These are phyloP conservation scores for Psittacula cyanocephala DNA, from an alignment of 2,113 vertebrate genomes.

Conservation along the genomic window DNA sequence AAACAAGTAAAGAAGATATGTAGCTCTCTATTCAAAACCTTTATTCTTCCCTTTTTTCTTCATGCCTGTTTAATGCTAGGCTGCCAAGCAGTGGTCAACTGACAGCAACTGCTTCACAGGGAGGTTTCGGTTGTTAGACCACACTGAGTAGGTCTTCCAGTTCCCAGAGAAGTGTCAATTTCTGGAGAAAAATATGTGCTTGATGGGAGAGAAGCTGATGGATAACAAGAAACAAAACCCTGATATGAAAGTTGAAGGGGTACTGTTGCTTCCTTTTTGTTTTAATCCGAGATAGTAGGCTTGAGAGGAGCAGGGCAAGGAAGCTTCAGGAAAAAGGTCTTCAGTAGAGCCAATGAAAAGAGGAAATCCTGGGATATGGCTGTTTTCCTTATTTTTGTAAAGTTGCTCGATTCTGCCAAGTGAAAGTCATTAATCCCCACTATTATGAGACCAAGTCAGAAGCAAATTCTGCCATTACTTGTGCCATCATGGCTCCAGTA, in stretches of 20 bases:
- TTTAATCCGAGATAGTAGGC: neutral
- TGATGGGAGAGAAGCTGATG: neutral
- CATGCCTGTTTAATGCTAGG: neutral
- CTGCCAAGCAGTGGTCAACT: neutral
- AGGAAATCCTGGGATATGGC: neutral
- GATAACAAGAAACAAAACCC: neutral
- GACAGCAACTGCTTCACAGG: neutral
- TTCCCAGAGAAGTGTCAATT: neutral
- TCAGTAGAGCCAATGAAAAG: neutral
- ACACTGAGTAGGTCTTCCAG: neutral
- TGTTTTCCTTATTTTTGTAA: neutral
- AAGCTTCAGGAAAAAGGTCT: neutral
- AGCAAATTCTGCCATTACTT: neutral
- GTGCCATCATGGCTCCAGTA: rapidly evolving
- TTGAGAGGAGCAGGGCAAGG: neutral
- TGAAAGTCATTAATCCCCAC: neutral
- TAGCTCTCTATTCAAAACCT: neutral
- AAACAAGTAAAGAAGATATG: neutral
- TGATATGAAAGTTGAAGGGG: neutral
- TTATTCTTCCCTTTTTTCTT: neutral
- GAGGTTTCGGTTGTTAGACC: neutral
- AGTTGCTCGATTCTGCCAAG: neutral
- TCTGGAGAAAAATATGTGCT: neutral
- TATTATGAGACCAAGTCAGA: neutral
- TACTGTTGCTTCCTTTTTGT: neutral